A percentile compares a stretch with the other conserved stretches of the same genome.
Evolutionary conservation across 2,888 invertebrate genomes (phyloP).

Genomic region (Stegana nigrithorax): DNA sequence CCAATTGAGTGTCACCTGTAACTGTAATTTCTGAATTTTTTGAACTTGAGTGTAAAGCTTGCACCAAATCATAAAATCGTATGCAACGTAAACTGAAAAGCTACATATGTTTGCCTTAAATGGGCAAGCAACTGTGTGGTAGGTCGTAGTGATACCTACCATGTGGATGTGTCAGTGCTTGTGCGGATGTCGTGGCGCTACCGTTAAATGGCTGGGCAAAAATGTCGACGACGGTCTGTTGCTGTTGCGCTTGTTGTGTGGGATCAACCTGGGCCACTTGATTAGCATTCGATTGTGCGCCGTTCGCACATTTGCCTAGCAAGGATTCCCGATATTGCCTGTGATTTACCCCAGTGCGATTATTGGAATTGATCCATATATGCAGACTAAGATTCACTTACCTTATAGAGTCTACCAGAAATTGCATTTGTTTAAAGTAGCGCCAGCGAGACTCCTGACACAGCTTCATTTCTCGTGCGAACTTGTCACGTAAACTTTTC

Average conservation of each 20-base stretch:
- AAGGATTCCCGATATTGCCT: conserved; percentile 63
- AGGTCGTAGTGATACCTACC: conserved; percentile 47
- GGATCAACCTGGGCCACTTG: conserved; percentile 59
- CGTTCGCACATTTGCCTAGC: conserved; percentile 59
- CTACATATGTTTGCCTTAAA: no score
- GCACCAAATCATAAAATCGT: conserved; percentile 23
- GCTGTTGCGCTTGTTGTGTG: conserved; percentile 58
- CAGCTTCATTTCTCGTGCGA: conserved; percentile 64
- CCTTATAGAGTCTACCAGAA: conserved; percentile 62
- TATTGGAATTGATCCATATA: not conserved
- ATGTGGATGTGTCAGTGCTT: conserved; percentile 63
- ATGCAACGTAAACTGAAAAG: not conserved
- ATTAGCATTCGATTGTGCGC: conserved; percentile 49
- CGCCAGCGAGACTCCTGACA: conserved; percentile 66
- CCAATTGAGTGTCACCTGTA: conserved; percentile 60
- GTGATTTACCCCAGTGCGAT: not conserved
- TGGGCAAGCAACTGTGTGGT: no score
- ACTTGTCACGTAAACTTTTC: conserved; percentile 64
- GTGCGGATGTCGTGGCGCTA: conserved; percentile 58
- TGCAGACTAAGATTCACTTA: no score
- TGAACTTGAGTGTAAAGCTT: conserved; percentile 32
- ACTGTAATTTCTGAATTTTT: conserved; percentile 62
- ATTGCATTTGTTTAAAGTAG: conserved; percentile 65
- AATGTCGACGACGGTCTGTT: conserved; percentile 61
- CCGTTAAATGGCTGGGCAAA: conserved; percentile 64